Conservation (phyloP, 2,888 invertebrate species). For the Xanthorhoe spadicearia region DNA sequence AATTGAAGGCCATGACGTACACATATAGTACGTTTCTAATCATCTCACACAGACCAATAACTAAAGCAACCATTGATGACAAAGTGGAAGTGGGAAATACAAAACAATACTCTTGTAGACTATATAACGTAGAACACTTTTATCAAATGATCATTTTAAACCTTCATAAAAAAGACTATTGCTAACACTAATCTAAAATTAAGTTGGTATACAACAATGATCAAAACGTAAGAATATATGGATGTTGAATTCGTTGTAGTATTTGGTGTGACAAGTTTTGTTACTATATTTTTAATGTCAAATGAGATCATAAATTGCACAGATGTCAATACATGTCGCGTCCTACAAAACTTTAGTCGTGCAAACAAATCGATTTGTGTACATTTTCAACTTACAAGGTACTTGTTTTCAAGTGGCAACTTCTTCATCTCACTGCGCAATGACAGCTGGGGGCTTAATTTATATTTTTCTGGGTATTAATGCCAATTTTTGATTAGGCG, state of each 20-base stretch:
- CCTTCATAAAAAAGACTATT: constrained; percentile 17
- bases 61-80: constrained; percentile 20
- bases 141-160: constrained; percentile 13
- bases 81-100: constrained; percentile 19
- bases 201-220: constrained; percentile 22
- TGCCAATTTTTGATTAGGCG: not conserved
- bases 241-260: constrained; percentile 45
- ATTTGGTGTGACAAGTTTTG: constrained; percentile 23
- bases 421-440: constrained; percentile 14
- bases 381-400: not conserved
- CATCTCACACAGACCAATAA: constrained; percentile 41
- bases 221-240: constrained; percentile 28
- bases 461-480: not conserved
- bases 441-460: not conserved
- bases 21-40: constrained; percentile 42
- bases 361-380: constrained; percentile 8
- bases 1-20: constrained; percentile 68
- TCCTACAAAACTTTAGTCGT: not conserved
- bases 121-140: not conserved
- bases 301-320: too few relatives aligned
- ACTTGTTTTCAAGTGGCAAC: not conserved
- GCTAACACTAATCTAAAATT: constrained; percentile 25
- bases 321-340: not conserved
- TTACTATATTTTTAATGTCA: not conserved
- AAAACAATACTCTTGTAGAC: constrained; percentile 3